Conservation (phyloP, 2,113 vertebrate genomes). For the Toxotes jaculatrix region DNA sequence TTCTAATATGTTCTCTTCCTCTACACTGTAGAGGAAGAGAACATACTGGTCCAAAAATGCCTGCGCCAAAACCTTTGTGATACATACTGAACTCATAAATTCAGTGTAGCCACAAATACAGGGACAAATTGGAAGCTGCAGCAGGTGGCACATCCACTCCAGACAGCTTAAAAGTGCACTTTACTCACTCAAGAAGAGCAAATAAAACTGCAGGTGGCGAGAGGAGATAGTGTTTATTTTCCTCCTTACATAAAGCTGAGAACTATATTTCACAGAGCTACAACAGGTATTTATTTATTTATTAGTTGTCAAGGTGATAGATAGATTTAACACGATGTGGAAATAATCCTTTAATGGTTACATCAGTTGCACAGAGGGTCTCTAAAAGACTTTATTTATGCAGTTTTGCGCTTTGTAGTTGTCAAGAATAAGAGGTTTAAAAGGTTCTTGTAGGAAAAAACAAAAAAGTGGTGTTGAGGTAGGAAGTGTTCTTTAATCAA, state of each 20-base stretch:
- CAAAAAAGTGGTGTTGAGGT: constrained; percentile 4
- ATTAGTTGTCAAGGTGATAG: constrained; percentile 31
- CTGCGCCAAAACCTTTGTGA: constrained; percentile 1
- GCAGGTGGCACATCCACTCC: constrained; percentile 33
- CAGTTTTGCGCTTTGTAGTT: constrained; percentile 53
- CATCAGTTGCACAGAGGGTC: constrained; percentile 39
- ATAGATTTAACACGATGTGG: constrained; percentile 58
- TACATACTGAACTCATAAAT: neutral
- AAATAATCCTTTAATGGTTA: constrained; percentile 60
- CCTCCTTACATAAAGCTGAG: constrained; percentile 3
- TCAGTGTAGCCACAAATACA: neutral
- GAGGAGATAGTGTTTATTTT: constrained; percentile 24
- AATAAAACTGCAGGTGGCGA: constrained; percentile 14
- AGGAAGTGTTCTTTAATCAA: constrained; percentile 54
- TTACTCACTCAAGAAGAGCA: constrained; percentile 34
- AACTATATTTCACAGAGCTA: constrained; percentile 31
- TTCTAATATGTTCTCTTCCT: too few relatives aligned
- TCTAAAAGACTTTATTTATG: constrained; percentile 57
- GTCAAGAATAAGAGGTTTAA: constrained; percentile 48
- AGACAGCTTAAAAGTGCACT: constrained; percentile 16
- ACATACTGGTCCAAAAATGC: neutral
- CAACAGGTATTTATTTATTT: constrained; percentile 53
- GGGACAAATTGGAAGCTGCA: constrained; percentile 11
- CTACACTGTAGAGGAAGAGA: neutral
- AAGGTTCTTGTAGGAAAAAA: constrained; percentile 36